Conservation (phyloP, 2,797 vertebrate genomes). For the Chromobotia macracanthus region DNA sequence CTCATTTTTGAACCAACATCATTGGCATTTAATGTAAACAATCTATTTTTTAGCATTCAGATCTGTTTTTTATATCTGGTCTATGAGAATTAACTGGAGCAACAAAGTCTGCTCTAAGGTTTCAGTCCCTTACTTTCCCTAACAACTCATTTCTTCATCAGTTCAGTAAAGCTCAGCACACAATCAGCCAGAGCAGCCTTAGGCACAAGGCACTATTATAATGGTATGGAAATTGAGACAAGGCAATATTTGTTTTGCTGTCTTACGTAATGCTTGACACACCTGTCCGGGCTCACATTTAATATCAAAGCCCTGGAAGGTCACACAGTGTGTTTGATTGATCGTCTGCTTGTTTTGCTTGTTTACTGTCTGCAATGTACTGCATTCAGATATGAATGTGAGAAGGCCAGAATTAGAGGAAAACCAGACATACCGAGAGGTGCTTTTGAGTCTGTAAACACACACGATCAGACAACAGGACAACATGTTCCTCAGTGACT, state of each 20-base stretch:
- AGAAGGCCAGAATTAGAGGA: background rate
- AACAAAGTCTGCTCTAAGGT: background rate
- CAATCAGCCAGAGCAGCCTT: constrained; percentile 4
- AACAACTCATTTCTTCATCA: no score
- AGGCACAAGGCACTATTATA: background rate
- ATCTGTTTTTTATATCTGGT: no score
- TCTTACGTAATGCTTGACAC: constrained; percentile 29
- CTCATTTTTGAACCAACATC: no score
- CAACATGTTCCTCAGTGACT: background rate
- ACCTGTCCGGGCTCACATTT: constrained; percentile 14
- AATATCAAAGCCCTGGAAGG: background rate
- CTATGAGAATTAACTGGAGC: no score
- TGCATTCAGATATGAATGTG: background rate
- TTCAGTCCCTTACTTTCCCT: background rate
- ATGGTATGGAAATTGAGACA: constrained; percentile 19
- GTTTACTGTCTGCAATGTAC: background rate
- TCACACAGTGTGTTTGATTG: background rate
- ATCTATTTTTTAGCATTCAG: no score
- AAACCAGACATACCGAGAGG: background rate
- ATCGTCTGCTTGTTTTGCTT: background rate
- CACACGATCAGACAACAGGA: background rate
- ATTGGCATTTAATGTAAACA: no score
- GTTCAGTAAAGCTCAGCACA: background rate
- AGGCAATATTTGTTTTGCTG: constrained; percentile 37
- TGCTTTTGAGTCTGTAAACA: background rate